A percentile compares a stretch with the other conserved stretches of the same genome.
Conservation (phyloP, 2,888 invertebrate genomes). For the Prionchulus punctatus region DNA sequence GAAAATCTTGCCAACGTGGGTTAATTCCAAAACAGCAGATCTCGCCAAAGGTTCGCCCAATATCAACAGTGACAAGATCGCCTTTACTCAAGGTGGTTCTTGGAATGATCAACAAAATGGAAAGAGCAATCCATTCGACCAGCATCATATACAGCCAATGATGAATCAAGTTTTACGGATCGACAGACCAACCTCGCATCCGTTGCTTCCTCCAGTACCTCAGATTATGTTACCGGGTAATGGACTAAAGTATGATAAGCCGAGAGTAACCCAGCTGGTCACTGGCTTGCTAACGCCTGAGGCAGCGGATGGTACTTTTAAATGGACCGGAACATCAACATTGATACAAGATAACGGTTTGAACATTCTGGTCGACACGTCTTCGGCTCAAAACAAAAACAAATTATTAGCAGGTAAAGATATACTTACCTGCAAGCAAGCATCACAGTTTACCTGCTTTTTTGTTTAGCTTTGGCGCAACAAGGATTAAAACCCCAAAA, state of each 20-base stretch:
- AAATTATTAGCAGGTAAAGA: neutral
- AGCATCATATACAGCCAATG: too few relatives aligned
- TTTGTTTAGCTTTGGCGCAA: constrained; percentile 6
- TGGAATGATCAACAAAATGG: neutral
- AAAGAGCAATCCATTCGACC: neutral
- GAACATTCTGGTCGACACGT: neutral
- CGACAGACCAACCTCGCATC: too few relatives aligned
- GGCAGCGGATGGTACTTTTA: neutral
- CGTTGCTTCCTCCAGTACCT: neutral
- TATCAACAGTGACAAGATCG: neutral
- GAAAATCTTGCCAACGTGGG: too few relatives aligned
- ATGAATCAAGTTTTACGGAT: too few relatives aligned
- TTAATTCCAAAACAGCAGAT: neutral
- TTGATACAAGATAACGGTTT: neutral
- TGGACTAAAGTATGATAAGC: too few relatives aligned
- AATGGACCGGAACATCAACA: neutral
- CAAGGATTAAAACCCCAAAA: constrained; percentile 5
- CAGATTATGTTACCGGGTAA: neutral
- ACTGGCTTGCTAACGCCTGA: neutral
- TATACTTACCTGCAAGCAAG: neutral
- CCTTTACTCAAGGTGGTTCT: too few relatives aligned
- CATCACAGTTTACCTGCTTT: neutral
- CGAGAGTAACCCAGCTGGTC: neutral
- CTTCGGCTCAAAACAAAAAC: neutral
- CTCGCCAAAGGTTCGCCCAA: neutral